Evolutionary conservation across 2,888 invertebrate species (phyloP), one percentile per base, ranked within the genome.

Genomic region (Ophion ellenae): DNA sequence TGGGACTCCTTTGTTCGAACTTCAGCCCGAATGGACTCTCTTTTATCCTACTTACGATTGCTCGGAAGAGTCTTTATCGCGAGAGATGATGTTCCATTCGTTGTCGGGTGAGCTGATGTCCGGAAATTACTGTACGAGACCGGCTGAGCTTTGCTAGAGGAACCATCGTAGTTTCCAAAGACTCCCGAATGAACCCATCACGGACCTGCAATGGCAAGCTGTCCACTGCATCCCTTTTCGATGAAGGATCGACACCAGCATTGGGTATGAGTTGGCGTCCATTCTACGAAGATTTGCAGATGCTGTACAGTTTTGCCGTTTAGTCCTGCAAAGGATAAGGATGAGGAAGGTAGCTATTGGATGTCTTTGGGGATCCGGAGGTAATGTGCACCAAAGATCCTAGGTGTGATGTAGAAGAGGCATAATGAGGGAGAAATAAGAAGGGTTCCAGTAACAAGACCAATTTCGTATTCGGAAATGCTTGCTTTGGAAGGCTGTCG

Each of bases 381-480:
- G 61, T n/a, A 67, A 84, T 64, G 63, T 17, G 24, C 40, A 61
- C 11, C n/a, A 53, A 81, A 75, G 69, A 74, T 70, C 28, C 63
- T 73, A 47, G 78, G 74, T 63, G 73, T 66, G 78, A 83, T 77
- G 53, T 53, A 20, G 69, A 73, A 61, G 59, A 77, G 28, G 28
- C 59, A 70, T 36, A 24, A 71, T 28, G 69, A 69, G 67, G 59
- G 45, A 24, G 59, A n/a, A 70, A 53, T 78, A 85, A 85, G 78
- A 86, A 71, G 47, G 77, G 69, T 67, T 81, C 36, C 53, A 28
- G 66, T 85, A 88, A 88, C 85, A 83, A 86, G 83, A 79, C 73
- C 87, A 86, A 88, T 88, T 85, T 80, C 47, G 70, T 82, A 32
- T 70, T 77, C 75, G 70, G 14, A n/a, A 73, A 71, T 64, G 24